Base-by-base conservation (phyloP, 2,113 vertebrate species). In the Tupaia chinensis region DNA sequence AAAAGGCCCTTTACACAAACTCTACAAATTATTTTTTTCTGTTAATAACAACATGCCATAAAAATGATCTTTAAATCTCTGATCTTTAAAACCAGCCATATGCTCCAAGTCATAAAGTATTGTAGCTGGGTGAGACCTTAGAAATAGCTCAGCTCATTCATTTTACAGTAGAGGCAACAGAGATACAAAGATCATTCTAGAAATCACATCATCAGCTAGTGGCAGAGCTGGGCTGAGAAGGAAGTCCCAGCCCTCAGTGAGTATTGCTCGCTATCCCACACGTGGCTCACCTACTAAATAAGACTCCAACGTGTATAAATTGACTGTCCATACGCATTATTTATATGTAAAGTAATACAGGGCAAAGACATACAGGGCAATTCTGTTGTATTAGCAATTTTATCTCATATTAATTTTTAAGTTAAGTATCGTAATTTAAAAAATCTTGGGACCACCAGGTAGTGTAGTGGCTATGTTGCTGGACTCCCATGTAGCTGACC, bases 51-150 rank as follows among this genome's bases (percentile, higher is more conserved):
- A 54, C 76, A 65, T 81, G 56, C 15, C 58, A 54, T 91, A 74
- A 89, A 87, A 85, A 63, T 79, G 25, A 29, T 92, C n/a, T 68
- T 89, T 73, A 25, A 82, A 84, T n/a, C 19, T 74, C 53, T 94
- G 19, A 81, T 90, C 90, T 91, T 92, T 70, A n/a, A 90, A 96
- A 82, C 9, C 86, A 88, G 91, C n/a, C 0, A 1, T 70, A 66
- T 76, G n/a, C 29, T 80, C 25, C 25, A 23, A 84, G 20, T 84
- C 73, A 78, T 87, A 44, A 94, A 63, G 34, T 23, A 44, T 80
- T 80, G 14, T 10, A 54, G 11, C 58, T 90, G 69, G 6, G n/a
- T n/a, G 79, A 74, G 65, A 88, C 70, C 19, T 66, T 29, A 87
- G 32, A 90, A n/a, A 34, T 9, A 68, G 9, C 23, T 66, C 44